These are phyloP conservation scores for Sula dactylatra DNA, from an alignment of 2,113 vertebrate species.

Conservation along the genomic window DNA sequence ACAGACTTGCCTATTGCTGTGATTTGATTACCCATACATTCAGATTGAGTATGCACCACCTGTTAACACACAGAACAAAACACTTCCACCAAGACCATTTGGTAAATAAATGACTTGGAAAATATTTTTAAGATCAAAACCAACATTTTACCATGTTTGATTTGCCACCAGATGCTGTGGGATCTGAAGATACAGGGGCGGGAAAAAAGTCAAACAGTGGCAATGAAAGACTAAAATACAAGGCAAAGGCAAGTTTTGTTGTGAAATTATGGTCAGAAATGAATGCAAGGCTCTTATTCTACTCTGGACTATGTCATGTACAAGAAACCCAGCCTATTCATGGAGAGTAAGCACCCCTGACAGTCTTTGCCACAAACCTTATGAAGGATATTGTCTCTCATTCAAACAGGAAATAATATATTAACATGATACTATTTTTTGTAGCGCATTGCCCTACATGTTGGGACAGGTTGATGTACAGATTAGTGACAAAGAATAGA, in stretches of 20 bases:
- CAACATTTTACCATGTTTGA: conserved; percentile 23
- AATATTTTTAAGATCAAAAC: conserved; percentile 42
- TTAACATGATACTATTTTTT: background rate
- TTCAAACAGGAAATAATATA: background rate
- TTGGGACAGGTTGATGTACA: background rate
- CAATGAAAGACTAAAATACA: background rate
- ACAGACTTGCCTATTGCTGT: background rate
- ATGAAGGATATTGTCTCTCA: background rate
- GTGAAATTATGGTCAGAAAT: background rate
- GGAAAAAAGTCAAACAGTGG: background rate
- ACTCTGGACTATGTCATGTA: background rate
- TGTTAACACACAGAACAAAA: conserved; percentile 30
- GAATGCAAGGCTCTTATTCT: background rate
- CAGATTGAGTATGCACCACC: background rate
- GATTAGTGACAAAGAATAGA: background rate
- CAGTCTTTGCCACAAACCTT: background rate
- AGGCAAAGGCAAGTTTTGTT: background rate
- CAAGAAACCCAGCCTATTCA: background rate
- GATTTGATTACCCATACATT: conserved; percentile 2
- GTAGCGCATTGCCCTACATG: background rate
- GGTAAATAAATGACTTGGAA: conserved; percentile 61
- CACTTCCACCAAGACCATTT: conserved; percentile 43
- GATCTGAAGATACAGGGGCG: background rate
- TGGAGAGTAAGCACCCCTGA: background rate
- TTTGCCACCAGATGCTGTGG: conserved; percentile 51